Percentiles rank a stretch among this genome's conserved stretches.
Conservation (phyloP, 2,888 invertebrate species). For the Ochropleura leucogaster region DNA sequence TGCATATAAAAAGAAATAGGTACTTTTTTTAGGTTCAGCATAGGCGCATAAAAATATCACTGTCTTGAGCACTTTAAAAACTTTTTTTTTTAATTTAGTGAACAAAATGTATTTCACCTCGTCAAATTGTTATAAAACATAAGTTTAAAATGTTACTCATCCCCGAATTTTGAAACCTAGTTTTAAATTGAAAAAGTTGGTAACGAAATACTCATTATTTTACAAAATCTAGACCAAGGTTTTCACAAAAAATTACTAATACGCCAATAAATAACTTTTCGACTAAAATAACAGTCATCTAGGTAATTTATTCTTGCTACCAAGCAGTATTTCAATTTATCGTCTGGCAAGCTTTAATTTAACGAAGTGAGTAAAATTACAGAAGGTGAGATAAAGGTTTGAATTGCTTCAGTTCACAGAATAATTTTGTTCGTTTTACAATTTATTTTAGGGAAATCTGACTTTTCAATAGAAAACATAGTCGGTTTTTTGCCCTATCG, state of each 20-base stretch:
- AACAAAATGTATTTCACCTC: background rate
- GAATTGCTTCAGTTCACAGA: background rate
- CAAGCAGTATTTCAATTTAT: conserved; percentile 3
- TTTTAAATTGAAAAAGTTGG: conserved; percentile 8
- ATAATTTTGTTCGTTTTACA: background rate
- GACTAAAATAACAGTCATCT: background rate
- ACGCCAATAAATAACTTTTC: conserved; percentile 19
- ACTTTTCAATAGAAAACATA: background rate
- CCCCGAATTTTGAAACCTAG: background rate
- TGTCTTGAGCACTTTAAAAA: background rate
- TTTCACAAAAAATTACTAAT: background rate
- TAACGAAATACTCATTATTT: conserved; percentile 39
- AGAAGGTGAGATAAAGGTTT: background rate
- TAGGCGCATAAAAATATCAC: background rate
- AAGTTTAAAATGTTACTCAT: background rate
- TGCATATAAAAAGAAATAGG: background rate
- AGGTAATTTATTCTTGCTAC: conserved; percentile 23
- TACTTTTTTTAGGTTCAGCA: background rate
- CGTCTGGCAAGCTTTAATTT: background rate
- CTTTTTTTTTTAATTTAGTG: background rate
- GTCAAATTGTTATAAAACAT: background rate
- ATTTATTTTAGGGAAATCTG: background rate
- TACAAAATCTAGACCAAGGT: background rate
- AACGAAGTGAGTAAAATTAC: conserved; percentile 21
- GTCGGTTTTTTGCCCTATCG: too few relatives aligned